Evolutionary conservation across 2,888 invertebrate species (phyloP), one percentile per base, ranked within the genome.

Genomic region (Thereva unica): DNA sequence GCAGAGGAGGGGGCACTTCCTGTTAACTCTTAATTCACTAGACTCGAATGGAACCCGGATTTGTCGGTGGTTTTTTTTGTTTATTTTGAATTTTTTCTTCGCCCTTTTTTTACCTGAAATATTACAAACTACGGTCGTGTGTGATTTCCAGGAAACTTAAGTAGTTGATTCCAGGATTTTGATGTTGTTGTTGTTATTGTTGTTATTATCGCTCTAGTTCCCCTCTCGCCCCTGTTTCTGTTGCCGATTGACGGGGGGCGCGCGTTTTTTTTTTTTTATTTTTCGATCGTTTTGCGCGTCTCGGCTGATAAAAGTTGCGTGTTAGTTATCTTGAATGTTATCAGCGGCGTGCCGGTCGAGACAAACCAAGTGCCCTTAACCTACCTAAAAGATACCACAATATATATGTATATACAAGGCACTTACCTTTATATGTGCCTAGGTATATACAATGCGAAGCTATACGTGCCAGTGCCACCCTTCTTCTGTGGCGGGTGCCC

Each of bases 261-360:
- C 23, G 23, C 23, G n/a, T 57, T 45, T 38, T 12, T 54, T 42
- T 56, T 42, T 34, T 38, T 6, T 55, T 42, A n/a, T 45, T 35
- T 34, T 9, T 56, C 5, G 12, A 23, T 23, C 45, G 4, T 44
- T 57, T 57, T 57, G 35, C 6, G 34, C n/a, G 44, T 41, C 12
- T 12, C 35, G 57, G 44, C 45, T 57, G 45, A 57, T 57, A 57
- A 57, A 55, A 57, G 57, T 57, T 57, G 57, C 59, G 59, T 59
- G 59, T 59, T 40, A 49, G 45, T 45, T 59, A 59, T 59, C 59
- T 10, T 4, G 37, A 12, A 59, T 49, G 47, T 59, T 59, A 57
- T 57, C 57, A 57, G 38, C n/a, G 38, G 23, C 53, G 53, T 23
- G 23, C 23, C 23, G 23, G 23, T 37, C 53, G 53, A 53, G 53